phyloP scores from a whole-genome alignment of 1,140 invertebrate species.

The Bursaphelenchus mucronatus region DNA sequence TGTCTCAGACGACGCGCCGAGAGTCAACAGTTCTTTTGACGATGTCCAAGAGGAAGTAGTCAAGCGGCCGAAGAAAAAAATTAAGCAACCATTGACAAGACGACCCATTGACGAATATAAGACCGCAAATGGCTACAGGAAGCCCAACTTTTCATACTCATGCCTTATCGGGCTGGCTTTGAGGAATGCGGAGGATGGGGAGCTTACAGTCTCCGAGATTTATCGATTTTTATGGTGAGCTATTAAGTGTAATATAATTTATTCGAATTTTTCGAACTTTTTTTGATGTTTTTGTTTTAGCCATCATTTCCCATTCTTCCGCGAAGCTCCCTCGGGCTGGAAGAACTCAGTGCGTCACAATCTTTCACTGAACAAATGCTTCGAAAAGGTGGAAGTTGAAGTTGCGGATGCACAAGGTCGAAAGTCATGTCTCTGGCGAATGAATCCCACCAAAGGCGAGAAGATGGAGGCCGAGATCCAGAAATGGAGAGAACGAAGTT shows the following conservation, averaged over 20 bases:
- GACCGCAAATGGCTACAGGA: slow-evolving; percentile 76
- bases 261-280: slow-evolving; percentile 16
- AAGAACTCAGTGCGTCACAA: slow-evolving; percentile 67
- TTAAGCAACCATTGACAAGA: background rate
- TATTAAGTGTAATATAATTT: slow-evolving; percentile 96
- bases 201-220: too few relatives aligned
- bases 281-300: slow-evolving; percentile 18
- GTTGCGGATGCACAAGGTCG: slow-evolving; percentile 1
- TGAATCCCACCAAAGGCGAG: slow-evolving; percentile 33
- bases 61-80: background rate
- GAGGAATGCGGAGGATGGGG: slow-evolving; percentile 75
- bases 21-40: too few relatives aligned
- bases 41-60: too few relatives aligned
- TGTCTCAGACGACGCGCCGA: too few relatives aligned
- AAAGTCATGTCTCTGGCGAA: slow-evolving; percentile 35
- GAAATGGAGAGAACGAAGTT: slow-evolving; percentile 45
- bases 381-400: slow-evolving; percentile 66
- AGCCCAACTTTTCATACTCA: slow-evolving; percentile 93
- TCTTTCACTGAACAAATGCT: slow-evolving; percentile 66
- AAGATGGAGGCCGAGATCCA: slow-evolving; percentile 43
- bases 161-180: slow-evolving; percentile 94
- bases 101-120: slow-evolving; percentile 9
- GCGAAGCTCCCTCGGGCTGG: slow-evolving; percentile 66
- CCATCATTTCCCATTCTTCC: slow-evolving; percentile 66
- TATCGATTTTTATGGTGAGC: background rate